Evolutionary conservation across 2,113 vertebrate genomes (phyloP).

Genomic region (Hipposideros armiger): DNA sequence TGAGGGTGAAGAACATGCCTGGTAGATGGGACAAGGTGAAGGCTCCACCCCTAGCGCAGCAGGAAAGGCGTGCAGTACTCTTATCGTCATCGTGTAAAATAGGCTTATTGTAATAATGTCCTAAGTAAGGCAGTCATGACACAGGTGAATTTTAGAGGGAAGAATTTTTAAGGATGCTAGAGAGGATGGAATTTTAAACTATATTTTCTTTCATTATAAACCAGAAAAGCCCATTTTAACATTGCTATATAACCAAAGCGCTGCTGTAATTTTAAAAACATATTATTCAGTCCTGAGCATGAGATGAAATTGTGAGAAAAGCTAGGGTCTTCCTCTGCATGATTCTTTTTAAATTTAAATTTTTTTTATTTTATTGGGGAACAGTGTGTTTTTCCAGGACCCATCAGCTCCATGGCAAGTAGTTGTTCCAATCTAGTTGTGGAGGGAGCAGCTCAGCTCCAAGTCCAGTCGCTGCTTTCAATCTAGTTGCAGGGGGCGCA

Average conservation of each 20-base stretch:
- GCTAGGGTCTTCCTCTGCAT: constrained; percentile 56
- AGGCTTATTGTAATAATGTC: background rate
- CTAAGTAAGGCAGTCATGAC: background rate
- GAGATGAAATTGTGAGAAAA: constrained; percentile 38
- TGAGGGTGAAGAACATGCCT: background rate
- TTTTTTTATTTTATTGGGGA: too few relatives aligned
- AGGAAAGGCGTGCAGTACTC: background rate
- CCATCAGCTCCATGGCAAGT: too few relatives aligned
- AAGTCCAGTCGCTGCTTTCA: too few relatives aligned
- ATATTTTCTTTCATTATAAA: constrained; percentile 48
- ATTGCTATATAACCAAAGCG: background rate
- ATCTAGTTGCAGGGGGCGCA: too few relatives aligned
- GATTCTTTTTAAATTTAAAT: background rate
- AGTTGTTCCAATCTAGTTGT: too few relatives aligned
- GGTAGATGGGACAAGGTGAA: background rate
- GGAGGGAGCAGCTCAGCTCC: too few relatives aligned
- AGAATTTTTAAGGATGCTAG: background rate
- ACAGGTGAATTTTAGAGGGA: background rate
- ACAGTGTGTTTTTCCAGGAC: too few relatives aligned
- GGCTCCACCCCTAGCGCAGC: background rate
- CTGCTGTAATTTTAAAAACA: background rate
- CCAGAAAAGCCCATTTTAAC: constrained; percentile 41
- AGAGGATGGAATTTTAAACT: constrained; percentile 8
- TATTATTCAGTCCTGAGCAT: background rate
- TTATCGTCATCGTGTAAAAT: background rate